Conservation (phyloP, 2,888 invertebrate species). For the Mythimna pallens region DNA sequence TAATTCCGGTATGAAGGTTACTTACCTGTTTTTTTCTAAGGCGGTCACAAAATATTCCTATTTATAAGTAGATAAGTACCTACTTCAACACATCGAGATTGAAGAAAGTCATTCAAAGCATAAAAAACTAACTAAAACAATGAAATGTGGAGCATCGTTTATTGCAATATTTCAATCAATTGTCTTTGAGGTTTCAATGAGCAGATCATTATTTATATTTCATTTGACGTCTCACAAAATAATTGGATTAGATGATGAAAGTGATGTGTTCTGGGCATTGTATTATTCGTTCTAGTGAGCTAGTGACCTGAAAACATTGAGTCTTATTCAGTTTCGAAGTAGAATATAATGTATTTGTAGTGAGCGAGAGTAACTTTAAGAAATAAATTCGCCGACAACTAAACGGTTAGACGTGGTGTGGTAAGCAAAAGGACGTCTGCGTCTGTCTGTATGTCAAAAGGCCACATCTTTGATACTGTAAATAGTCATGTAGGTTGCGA, state of each 20-base stretch:
- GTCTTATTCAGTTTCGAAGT: not conserved
- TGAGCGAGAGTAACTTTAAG: not conserved
- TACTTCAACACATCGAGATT: not conserved
- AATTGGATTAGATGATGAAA: constrained; percentile 38
- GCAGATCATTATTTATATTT: constrained; percentile 37
- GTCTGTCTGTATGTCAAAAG: not conserved
- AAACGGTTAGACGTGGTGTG: not conserved
- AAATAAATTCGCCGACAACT: not conserved
- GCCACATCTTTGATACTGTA: no score
- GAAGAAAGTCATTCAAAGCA: not conserved
- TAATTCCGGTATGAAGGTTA: no score
- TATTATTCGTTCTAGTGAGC: constrained; percentile 26
- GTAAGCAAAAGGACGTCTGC: not conserved
- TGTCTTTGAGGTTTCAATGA: constrained; percentile 27
- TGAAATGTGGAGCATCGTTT: constrained; percentile 14
- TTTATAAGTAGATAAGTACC: no score
- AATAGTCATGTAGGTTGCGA: no score
- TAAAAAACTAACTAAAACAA: constrained; percentile 24
- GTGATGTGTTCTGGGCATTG: constrained; percentile 33
- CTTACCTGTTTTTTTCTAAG: no score
- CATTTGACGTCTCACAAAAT: constrained; percentile 34
- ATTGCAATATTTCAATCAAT: constrained; percentile 35
- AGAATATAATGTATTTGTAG: not conserved
- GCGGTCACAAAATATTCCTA: no score
- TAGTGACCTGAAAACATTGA: constrained; percentile 42